Conservation (phyloP, 2,113 vertebrate genomes). For the Crotalus tigris region DNA sequence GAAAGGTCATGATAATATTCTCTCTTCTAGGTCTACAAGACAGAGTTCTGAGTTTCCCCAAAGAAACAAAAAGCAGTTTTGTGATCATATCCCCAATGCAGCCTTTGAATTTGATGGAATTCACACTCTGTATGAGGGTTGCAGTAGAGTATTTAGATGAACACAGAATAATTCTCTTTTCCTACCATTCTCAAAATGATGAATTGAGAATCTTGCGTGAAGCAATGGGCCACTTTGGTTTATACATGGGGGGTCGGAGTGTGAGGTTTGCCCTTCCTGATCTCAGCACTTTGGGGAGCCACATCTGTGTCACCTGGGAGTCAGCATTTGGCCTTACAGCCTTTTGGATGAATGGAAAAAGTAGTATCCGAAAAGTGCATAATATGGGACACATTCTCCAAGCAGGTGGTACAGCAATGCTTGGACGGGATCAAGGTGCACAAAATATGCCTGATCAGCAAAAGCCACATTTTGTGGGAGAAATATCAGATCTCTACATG, state of each 20-base stretch:
- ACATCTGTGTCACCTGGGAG: conserved; percentile 77
- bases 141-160: conserved; percentile 71
- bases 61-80: conserved; percentile 75
- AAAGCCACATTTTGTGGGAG: conserved; percentile 73
- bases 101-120: conserved; percentile 67
- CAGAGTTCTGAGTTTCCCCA: conserved; percentile 75
- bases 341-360: conserved; percentile 72
- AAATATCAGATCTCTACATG: conserved; percentile 78
- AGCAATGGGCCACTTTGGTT: conserved; percentile 64
- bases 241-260: conserved; percentile 62
- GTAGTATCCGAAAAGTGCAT: conserved; percentile 70
- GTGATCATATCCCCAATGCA: conserved; percentile 71
- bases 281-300: conserved; percentile 71
- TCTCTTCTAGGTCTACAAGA: conserved; percentile 59
- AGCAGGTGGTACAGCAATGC: conserved; percentile 64
- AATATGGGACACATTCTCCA: conserved; percentile 69
- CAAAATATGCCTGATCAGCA: conserved; percentile 44
- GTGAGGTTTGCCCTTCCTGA: conserved; percentile 66
- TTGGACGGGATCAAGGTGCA: conserved; percentile 75
- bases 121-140: conserved; percentile 76
- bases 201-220: conserved; percentile 78
- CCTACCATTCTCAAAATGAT: conserved; percentile 73
- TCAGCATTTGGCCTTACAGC: conserved; percentile 68
- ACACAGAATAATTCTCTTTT: conserved; percentile 75
- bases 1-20: background rate